Percentiles rank a stretch among this genome's conserved stretches.
Conservation (phyloP, 2,797 vertebrate species). For the Capromys pilorides region DNA sequence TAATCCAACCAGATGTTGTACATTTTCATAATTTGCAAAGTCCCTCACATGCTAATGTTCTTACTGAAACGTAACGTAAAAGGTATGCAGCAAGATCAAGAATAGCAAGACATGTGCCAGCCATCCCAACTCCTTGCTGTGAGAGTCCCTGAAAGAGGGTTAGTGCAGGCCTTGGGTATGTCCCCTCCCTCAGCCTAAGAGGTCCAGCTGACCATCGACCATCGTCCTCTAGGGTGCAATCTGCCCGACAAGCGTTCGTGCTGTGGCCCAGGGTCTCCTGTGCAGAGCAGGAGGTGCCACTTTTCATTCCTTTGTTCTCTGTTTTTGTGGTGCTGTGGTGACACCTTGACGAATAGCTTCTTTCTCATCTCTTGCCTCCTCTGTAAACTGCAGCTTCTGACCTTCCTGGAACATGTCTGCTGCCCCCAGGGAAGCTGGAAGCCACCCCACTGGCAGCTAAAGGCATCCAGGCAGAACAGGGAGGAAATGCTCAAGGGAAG, state of each 20-base stretch:
- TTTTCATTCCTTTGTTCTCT: not conserved
- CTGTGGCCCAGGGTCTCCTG: not conserved
- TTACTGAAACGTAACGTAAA: too few relatives aligned
- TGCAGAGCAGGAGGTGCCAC: too few relatives aligned
- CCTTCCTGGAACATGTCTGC: not conserved
- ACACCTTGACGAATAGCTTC: not conserved
- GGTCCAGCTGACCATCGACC: not conserved
- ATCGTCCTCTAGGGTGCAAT: not conserved
- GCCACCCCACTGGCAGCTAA: not conserved
- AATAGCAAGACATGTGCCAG: fast-evolving
- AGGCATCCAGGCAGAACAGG: not conserved
- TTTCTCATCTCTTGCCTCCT: not conserved
- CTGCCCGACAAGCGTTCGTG: too few relatives aligned
- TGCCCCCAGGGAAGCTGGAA: not conserved
- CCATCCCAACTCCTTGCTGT: fast-evolving
- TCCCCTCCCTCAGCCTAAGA: too few relatives aligned
- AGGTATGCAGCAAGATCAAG: fast-evolving
- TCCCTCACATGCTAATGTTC: fast-evolving
- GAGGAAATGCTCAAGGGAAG: not conserved
- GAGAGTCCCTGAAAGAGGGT: fast-evolving
- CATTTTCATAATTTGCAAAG: fast-evolving
- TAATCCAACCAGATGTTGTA: not conserved
- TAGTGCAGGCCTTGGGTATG: not conserved
- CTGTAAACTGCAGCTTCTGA: not conserved
- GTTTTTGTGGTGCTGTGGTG: not conserved